Evolutionary conservation across 2,888 invertebrate genomes (phyloP).

Genomic region (Cyclophora punctaria): DNA sequence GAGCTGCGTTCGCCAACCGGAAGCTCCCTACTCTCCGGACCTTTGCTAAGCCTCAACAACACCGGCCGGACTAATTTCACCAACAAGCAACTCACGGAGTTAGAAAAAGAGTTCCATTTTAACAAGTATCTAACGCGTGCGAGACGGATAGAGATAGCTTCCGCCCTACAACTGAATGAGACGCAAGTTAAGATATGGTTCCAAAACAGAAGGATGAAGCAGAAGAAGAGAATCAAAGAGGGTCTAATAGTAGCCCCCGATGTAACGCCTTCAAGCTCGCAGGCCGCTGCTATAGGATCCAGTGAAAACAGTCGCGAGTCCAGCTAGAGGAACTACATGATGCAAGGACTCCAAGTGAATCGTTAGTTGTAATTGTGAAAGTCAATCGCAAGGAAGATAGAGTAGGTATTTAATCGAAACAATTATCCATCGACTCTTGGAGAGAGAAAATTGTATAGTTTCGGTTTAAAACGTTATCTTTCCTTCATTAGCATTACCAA

Average conservation of each 20-base stretch:
- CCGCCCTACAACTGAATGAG: conserved; percentile 95
- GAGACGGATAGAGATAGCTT: conserved; percentile 97
- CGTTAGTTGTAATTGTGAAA: too few relatives aligned
- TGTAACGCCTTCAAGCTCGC: conserved; percentile 64
- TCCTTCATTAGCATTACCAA: too few relatives aligned
- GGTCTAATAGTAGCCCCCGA: conserved; percentile 80
- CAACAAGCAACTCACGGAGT: conserved; percentile 98
- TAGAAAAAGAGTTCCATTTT: conserved; percentile 99
- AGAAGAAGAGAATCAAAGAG: conserved; percentile 97
- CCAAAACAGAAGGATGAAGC: conserved; percentile 98
- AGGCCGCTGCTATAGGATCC: conserved; percentile 64
- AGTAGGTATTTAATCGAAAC: too few relatives aligned
- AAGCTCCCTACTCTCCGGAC: conserved; percentile 62
- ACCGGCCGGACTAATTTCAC: conserved; percentile 99
- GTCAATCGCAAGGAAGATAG: too few relatives aligned
- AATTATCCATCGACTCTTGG: too few relatives aligned
- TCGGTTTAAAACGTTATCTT: too few relatives aligned
- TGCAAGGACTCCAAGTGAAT: too few relatives aligned
- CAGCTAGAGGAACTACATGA: conserved; percentile 48
- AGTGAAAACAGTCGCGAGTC: conserved; percentile 85
- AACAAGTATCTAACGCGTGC: conserved; percentile 99
- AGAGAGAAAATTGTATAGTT: too few relatives aligned
- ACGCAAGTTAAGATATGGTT: conserved; percentile 99
- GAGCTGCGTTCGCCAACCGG: conserved; percentile 68
- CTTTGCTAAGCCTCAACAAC: conserved; percentile 78